Evolutionary conservation across 2,797 vertebrate species (phyloP).

Genomic region (Hyperoplus lanceolatus): DNA sequence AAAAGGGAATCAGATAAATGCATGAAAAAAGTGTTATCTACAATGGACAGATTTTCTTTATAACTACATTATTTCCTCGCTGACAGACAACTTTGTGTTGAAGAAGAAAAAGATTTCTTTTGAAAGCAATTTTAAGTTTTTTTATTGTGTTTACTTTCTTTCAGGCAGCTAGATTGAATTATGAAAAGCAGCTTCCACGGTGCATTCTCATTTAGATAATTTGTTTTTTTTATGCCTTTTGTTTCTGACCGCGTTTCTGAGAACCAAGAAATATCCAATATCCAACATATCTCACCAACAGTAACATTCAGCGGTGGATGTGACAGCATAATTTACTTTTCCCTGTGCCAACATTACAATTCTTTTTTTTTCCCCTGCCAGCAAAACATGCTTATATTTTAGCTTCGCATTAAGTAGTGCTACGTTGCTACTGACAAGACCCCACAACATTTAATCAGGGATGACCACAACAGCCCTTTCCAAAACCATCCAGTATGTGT

Average conservation of each 20-base stretch:
- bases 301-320: conserved; percentile 1
- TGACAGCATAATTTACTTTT: conserved; percentile 32
- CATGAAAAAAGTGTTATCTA: conserved; percentile 18
- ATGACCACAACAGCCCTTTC: conserved; percentile 23
- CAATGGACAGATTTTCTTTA: neutral
- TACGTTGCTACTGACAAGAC: conserved; percentile 41
- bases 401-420: conserved; percentile 36
- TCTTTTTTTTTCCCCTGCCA: conserved; percentile 9
- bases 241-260: conserved; percentile 28
- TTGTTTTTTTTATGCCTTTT: conserved; percentile 20
- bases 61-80: conserved; percentile 7
- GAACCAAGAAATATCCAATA: conserved; percentile 15
- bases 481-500: conserved; percentile 38
- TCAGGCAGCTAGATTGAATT: conserved; percentile 18
- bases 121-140: conserved; percentile 39
- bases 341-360: conserved; percentile 37
- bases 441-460: conserved; percentile 31
- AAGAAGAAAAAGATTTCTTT: conserved; percentile 3
- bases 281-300: neutral
- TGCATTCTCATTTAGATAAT: conserved; percentile 32
- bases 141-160: conserved; percentile 37
- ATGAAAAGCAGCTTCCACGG: conserved; percentile 34
- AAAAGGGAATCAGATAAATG: conserved; percentile 6
- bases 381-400: conserved; percentile 21
- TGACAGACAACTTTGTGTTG: neutral